Base-by-base conservation (phyloP, 2,888 invertebrate genomes). In the Onchidella celtica region DNA sequence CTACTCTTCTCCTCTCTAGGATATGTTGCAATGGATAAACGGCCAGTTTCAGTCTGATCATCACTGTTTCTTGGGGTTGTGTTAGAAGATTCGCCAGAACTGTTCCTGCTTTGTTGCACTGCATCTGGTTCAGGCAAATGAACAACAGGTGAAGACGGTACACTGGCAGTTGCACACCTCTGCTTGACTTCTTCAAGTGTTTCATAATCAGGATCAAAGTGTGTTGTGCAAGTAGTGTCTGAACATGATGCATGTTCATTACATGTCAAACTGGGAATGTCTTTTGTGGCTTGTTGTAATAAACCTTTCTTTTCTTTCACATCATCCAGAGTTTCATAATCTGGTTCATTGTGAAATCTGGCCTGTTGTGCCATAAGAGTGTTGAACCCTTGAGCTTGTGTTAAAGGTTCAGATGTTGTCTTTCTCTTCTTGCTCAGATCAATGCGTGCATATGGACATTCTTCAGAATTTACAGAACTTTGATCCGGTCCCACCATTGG, bases 241-340 rank as follows among this genome's bases (percentile, higher is more conserved):
- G 75, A 32, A 40, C 36, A 65, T 29, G 66, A 9, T 38, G 29
- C 47, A 27, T n/a, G 40, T 69, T 29, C 61, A 24, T 68, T 59
- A 40, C 40, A 40, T 17, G 40, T 14, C 21, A 34, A n/a, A 24
- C 63, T 32, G 21, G 21, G 72, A 40, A 61, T 38, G n/a, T 66
- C 57, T n/a, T 32, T 70, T 73, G 36, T 66, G 55, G 32, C 81
- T 59, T 24, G 36, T 59, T 24, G 36, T n/a, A 78, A 59, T 24
- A 40, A 79, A 72, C 38, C 82, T 72, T 63, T 84, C 79, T 86
- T 86, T 27, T 84, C 63, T 9, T 86, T 82, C 65, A 88, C 82
- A 29, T 87, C 85, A 63, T 88, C 88, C 63, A 88, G 83, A 32
- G 87, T 87, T 79, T 88, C 88, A 79, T 88, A 88, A 21, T 87